These are phyloP conservation scores for Watsonalla binaria DNA, from an alignment of 2,888 invertebrate genomes.

Conservation along the genomic window DNA sequence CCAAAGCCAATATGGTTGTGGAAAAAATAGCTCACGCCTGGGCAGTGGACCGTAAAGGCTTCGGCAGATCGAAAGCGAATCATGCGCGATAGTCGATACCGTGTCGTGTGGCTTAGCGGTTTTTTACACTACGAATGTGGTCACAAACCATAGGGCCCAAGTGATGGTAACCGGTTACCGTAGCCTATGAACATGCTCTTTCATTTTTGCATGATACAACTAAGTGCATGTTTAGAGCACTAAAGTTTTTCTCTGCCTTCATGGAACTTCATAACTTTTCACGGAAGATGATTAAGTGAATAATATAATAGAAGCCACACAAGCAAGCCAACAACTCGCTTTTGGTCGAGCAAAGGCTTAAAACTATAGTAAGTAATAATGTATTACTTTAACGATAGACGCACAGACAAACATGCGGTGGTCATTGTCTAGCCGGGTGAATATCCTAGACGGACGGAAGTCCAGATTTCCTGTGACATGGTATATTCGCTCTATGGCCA, in stretches of 20 bases:
- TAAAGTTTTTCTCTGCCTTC: too few species aligned
- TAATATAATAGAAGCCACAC: too few species aligned
- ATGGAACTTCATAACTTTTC: too few species aligned
- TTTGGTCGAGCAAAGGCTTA: constrained; percentile 18
- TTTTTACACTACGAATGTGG: too few species aligned
- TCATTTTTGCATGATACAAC: too few species aligned
- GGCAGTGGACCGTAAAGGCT: constrained; percentile 54
- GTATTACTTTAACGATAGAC: constrained; percentile 50
- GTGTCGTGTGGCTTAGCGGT: constrained; percentile 14
- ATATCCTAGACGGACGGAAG: constrained; percentile 73
- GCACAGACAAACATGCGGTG: constrained; percentile 52
- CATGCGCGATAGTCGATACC: constrained; percentile 16
- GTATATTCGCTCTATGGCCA: constrained; percentile 27
- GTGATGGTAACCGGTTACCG: too few species aligned
- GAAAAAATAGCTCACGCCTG: constrained; percentile 32
- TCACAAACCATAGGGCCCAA: too few species aligned
- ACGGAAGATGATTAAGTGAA: too few species aligned
- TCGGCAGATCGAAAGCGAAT: background rate
- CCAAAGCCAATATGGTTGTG: background rate
- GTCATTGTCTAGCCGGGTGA: constrained; percentile 67
- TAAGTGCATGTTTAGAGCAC: too few species aligned
- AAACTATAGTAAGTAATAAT: constrained; percentile 32
- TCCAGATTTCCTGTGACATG: constrained; percentile 68
- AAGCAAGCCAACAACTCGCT: background rate
- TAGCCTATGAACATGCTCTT: too few species aligned